A percentile compares a stretch with the other conserved stretches of the same genome.
Conservation (phyloP, 2,797 vertebrate species). For the Crenichthys baileyi region DNA sequence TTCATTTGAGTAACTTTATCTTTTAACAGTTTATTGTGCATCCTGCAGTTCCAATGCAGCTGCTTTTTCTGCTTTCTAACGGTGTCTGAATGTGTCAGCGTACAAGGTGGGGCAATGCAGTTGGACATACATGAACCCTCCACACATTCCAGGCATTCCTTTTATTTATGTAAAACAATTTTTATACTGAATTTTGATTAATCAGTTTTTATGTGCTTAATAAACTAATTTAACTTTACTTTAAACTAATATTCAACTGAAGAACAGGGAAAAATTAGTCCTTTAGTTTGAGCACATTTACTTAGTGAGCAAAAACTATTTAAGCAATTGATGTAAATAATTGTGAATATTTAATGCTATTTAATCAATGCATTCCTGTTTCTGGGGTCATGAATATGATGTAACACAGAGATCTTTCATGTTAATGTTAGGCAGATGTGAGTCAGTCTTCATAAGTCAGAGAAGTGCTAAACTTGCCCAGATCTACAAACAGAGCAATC, state of each 20-base stretch:
- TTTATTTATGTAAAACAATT: no score
- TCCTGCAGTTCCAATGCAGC: neutral
- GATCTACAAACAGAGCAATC: neutral
- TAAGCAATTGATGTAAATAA: neutral
- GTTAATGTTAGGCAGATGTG: neutral
- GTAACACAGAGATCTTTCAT: neutral
- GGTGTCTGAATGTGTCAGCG: neutral
- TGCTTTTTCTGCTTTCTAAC: neutral
- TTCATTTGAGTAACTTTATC: slow-evolving; percentile 1
- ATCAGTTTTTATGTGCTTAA: no score
- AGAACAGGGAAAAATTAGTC: neutral
- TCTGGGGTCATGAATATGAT: neutral
- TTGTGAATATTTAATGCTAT: neutral
- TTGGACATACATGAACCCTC: neutral
- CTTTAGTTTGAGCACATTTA: neutral
- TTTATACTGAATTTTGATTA: no score
- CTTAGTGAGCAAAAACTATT: neutral
- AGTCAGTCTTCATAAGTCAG: neutral
- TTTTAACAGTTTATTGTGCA: slow-evolving; percentile 2
- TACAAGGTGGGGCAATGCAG: neutral
- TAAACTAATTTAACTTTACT: neutral
- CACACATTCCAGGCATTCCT: no score
- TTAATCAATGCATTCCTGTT: neutral
- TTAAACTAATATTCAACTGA: neutral
- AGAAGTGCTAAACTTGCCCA: neutral